These are phyloP conservation scores for Eupithecia subumbrata DNA, from an alignment of 2,888 invertebrate species.

Conservation along the genomic window DNA sequence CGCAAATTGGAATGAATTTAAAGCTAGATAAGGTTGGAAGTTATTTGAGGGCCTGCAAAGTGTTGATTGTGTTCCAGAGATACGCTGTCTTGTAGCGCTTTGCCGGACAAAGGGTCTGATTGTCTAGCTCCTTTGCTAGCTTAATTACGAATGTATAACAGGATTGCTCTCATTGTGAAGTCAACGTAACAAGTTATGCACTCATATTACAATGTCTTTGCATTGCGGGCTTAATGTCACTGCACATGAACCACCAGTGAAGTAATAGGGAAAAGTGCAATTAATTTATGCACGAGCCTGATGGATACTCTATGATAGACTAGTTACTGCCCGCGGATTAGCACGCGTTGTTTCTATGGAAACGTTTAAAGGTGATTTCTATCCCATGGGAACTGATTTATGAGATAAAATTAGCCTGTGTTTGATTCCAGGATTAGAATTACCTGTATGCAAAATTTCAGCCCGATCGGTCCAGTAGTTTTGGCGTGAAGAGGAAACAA, in stretches of 20 bases:
- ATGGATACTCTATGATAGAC: not conserved
- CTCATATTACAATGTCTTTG: conserved; percentile 34
- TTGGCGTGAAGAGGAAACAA: too few relatives aligned
- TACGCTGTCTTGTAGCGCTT: conserved; percentile 59
- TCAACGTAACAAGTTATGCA: conserved; percentile 43
- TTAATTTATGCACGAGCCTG: not conserved
- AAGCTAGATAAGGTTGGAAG: conserved; percentile 36
- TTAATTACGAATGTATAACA: conserved; percentile 66
- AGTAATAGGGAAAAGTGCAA: not conserved
- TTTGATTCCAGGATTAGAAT: too few relatives aligned
- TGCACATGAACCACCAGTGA: not conserved
- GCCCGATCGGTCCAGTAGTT: too few relatives aligned
- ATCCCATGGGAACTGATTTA: too few relatives aligned
- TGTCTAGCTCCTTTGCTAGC: conserved; percentile 60
- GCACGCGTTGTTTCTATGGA: too few relatives aligned
- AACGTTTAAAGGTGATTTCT: too few relatives aligned
- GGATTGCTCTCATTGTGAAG: conserved; percentile 57
- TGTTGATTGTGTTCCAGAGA: conserved; percentile 49
- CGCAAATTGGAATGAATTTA: conserved; percentile 31
- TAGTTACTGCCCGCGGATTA: too few relatives aligned
- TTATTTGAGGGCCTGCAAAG: conserved; percentile 25
- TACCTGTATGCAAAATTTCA: too few relatives aligned
- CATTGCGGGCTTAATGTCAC: conserved; percentile 36
- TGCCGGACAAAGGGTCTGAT: conserved; percentile 67
- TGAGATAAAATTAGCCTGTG: too few relatives aligned